A percentile compares a stretch with the other conserved stretches of the same genome.
Conservation (phyloP, 2,113 vertebrate species). For the Nyctibius bracteatus region DNA sequence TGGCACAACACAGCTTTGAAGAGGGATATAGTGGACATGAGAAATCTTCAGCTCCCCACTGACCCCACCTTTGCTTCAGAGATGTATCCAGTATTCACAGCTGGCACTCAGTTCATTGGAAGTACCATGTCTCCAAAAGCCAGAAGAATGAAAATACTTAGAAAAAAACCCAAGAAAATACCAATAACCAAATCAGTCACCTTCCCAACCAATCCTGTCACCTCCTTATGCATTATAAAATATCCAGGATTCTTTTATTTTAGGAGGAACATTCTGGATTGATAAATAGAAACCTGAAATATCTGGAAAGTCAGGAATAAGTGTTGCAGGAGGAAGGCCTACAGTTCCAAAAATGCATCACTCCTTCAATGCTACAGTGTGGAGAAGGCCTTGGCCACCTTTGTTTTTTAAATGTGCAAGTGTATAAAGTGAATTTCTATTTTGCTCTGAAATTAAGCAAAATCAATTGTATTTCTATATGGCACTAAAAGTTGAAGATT, state of each 20-base stretch:
- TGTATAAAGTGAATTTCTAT: neutral
- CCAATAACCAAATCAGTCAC: neutral
- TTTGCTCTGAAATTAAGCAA: neutral
- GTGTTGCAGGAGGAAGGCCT: neutral
- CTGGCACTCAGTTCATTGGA: neutral
- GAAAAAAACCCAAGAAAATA: neutral
- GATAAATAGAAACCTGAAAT: neutral
- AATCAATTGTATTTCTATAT: neutral
- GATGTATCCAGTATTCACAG: fast-evolving
- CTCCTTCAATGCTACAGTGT: neutral
- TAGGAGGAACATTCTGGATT: neutral
- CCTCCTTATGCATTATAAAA: neutral
- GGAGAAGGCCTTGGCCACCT: neutral
- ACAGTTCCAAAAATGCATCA: neutral
- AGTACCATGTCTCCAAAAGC: neutral
- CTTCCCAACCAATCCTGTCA: neutral
- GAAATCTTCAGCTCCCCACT: neutral
- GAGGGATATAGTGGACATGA: neutral
- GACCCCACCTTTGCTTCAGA: neutral
- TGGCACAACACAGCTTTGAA: neutral
- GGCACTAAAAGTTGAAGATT: neutral
- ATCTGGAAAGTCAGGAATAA: neutral
- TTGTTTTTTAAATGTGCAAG: neutral
- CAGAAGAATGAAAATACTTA: neutral
- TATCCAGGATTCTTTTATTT: neutral